These are phyloP conservation scores for Actinia equina DNA, from an alignment of 64 coral and sea anemone species.

Conservation along the genomic window DNA sequence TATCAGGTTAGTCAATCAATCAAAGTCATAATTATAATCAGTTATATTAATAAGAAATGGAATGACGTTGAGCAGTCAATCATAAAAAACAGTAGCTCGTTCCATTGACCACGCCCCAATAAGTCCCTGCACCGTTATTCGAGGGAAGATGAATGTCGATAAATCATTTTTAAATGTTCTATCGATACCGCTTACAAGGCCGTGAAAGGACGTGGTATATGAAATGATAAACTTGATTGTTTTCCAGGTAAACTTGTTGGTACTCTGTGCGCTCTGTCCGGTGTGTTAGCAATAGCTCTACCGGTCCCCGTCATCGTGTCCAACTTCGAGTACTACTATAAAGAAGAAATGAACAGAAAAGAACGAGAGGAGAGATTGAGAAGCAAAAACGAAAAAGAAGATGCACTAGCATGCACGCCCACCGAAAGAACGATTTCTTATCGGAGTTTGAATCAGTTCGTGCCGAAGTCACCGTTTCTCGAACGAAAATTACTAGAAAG, in stretches of 20 bases:
- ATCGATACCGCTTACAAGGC: too few species aligned
- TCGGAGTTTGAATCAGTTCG: slow-evolving; percentile 40
- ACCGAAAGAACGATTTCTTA: slow-evolving; percentile 16
- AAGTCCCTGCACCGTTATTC: too few species aligned
- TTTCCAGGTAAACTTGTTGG: slow-evolving; percentile 80
- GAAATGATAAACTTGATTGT: not conserved
- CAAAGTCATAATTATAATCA: too few species aligned
- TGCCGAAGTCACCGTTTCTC: slow-evolving; percentile 38
- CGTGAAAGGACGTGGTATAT: too few species aligned
- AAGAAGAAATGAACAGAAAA: slow-evolving; percentile 52
- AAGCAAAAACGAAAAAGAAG: not conserved
- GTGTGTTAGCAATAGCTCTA: slow-evolving; percentile 75
- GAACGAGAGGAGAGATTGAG: slow-evolving; percentile 3
- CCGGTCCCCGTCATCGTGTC: slow-evolving; percentile 89
- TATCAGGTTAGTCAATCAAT: slow-evolving; percentile 43
- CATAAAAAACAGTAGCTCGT: not conserved
- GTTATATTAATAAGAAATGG: not conserved
- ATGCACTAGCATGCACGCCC: not conserved
- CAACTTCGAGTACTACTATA: slow-evolving; percentile 95
- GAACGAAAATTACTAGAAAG: slow-evolving; percentile 18
- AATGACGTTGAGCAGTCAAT: not conserved
- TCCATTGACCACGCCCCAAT: not conserved
- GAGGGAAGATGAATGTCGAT: too few species aligned
- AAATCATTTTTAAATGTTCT: too few species aligned
- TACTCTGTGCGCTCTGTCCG: slow-evolving; percentile 72